Base-by-base conservation (phyloP, 1,140 invertebrate genomes). In the Eupristina koningsbergeri region DNA sequence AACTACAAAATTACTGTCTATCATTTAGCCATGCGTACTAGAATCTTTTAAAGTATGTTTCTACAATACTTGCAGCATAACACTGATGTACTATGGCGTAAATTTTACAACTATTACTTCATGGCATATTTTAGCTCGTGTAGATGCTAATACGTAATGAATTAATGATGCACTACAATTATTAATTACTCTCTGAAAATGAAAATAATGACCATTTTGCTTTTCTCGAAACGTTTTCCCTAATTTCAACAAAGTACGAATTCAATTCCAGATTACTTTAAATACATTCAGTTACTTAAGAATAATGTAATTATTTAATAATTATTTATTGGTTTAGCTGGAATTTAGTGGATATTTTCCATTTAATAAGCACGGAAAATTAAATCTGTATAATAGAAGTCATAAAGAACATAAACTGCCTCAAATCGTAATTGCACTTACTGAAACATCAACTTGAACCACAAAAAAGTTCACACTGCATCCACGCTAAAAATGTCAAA, bases 61-160 rank as follows among this genome's bases (percentile, higher is more conserved):
- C 17, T 34, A 5, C 13, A 64, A 64, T 7, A 64, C 63, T 1
- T 8, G 26, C 34, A 39, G 34, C 34, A 39, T 39, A 69, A 69
- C 22, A 69, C 39, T 41, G 22, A 71, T 71, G 22, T 39, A 39
- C n/a, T 39, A 41, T 41, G 67, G 8, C 67, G 67, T 71, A 39
- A 39, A 69, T 69, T 69, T 41, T 71, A 71, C 39, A 71, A 41
- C 67, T 67, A 36, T 67, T 67, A 67, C 64, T 41, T 71, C 36
- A 71, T n/a, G 22, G 19, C 39, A 3, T n/a, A 26, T 34, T 41
- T n/a, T 41, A 71, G 41, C 67, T 41, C 36, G 36, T 26, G 26
- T 41, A 26, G 0, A 26, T n/a, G 9, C 41, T 71, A 71, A 41
- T 71, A 41, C 5, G 39, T 19, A n/a, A 71, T 71, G 36, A 39